Base-by-base conservation (phyloP, 2,797 vertebrate genomes). In the Nasua narica region DNA sequence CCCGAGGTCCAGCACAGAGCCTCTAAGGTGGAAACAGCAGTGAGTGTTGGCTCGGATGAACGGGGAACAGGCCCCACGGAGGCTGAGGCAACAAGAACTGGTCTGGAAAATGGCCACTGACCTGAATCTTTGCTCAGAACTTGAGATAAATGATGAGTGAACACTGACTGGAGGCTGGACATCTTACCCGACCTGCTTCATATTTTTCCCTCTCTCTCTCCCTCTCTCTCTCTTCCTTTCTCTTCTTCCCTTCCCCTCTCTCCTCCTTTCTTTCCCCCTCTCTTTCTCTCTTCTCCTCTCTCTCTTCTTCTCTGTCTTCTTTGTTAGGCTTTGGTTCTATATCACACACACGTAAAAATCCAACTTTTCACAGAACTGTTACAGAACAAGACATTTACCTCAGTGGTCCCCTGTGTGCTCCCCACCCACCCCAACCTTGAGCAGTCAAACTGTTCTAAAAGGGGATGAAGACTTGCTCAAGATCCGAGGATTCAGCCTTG, bases 401-500 rank as follows among this genome's bases (percentile, higher is more conserved):
- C 46, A 43, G 19, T 54, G 32, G 13, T 37, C 52, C 46, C 87
- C 72, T 25, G 1, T 6, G 15, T 32, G 50, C n/a, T 50, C 69
- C 88, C 67, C 48, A 81, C 46, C 19, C 37, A 74, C 69, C 25
- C 32, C 25, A 25, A 78, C 29, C 48, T 54, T 35, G 70, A 94
- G 25, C 90, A 95, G 35, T 77, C 56, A 92, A 72, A 85, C 65
- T 18, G 12, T 88, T 94, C 84, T 91, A 62, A 96, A 85, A 96
- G 70, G 23, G 60, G 58, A 72, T 62, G 37, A 94, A 94, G 81
- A 82, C 50, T n/a, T 86, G 48, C 67, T 95, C 77, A 35, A 46
- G 90, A 92, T 82, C 81, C 90, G 83, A 48, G 54, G 77, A 90
- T 87, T 95, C 91, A 82, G 37, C 77, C 96, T 77, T 82, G 89